Percentiles rank a stretch among this genome's conserved stretches.
These are phyloP conservation scores for Prolemur simus DNA, from an alignment of 2,113 vertebrate species.

Conservation along the genomic window DNA sequence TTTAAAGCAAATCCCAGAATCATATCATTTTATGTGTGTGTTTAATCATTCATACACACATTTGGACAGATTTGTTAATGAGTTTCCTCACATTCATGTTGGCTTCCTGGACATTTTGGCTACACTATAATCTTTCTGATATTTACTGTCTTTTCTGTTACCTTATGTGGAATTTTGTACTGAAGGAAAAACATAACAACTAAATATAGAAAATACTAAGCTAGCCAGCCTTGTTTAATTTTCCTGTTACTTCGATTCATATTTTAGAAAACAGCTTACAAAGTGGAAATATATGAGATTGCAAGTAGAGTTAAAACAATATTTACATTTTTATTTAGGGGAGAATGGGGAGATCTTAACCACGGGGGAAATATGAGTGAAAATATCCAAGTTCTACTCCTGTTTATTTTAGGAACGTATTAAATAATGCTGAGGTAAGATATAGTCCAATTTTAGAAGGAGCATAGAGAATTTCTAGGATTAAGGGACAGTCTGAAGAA, in stretches of 20 bases:
- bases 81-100: conserved; percentile 56
- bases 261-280: conserved; percentile 45
- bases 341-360: conserved; percentile 79
- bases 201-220: conserved; percentile 61
- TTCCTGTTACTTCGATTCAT: conserved; percentile 57
- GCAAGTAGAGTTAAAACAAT: conserved; percentile 45
- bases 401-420: conserved; percentile 39
- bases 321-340: conserved; percentile 71
- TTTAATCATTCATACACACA: conserved; percentile 38
- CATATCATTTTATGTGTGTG: not conserved
- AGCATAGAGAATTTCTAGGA: not conserved
- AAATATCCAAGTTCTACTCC: not conserved
- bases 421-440: not conserved
- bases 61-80: not conserved
- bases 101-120: not conserved
- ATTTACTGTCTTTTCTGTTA: conserved; percentile 57
- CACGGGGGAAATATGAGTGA: conserved; percentile 83
- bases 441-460: not conserved
- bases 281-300: not conserved
- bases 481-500: not conserved
- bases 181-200: not conserved
- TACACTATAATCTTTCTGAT: not conserved
- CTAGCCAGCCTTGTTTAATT: conserved; percentile 37
- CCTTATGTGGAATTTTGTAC: conserved; percentile 56
- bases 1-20: not conserved